These are phyloP conservation scores for Manis pentadactyla DNA, from an alignment of 2,797 vertebrate genomes.

Conservation along the genomic window DNA sequence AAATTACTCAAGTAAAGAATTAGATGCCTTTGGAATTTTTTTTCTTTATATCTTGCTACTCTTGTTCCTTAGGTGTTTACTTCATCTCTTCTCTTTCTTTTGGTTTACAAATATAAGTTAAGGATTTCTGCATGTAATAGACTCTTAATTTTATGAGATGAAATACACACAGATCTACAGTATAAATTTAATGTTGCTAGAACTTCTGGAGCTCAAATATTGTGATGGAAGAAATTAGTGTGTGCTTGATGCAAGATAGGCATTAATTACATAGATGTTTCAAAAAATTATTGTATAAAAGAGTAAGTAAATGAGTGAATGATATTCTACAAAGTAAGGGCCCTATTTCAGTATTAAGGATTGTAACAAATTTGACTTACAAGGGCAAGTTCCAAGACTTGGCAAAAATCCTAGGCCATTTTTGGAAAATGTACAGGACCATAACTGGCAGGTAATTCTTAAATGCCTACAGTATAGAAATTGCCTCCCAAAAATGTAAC, in stretches of 20 bases:
- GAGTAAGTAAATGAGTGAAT: neutral
- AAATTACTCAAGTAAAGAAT: conserved; percentile 46
- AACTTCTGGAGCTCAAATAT: conserved; percentile 13
- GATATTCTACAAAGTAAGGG: neutral
- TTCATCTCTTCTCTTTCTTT: neutral
- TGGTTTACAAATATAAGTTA: neutral
- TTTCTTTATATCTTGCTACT: neutral
- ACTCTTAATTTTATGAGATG: conserved; percentile 11
- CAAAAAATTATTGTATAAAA: conserved; percentile 14
- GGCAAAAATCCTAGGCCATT: conserved; percentile 7
- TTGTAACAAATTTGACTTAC: conserved; percentile 14
- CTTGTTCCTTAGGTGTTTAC: neutral
- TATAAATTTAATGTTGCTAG: conserved; percentile 8
- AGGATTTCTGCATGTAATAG: neutral
- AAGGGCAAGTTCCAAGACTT: neutral
- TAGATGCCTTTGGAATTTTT: neutral
- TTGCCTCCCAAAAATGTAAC: neutral
- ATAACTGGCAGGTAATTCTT: neutral
- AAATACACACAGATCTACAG: neutral
- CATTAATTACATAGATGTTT: neutral
- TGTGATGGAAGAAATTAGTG: neutral
- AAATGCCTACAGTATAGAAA: neutral
- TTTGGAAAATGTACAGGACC: neutral
- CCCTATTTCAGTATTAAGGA: conserved; percentile 23
- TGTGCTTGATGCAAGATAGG: neutral